Percentiles rank a stretch among this genome's conserved stretches.
Evolutionary conservation across 2,888 invertebrate genomes (phyloP).

Genomic region (Ophioninae sp.): DNA sequence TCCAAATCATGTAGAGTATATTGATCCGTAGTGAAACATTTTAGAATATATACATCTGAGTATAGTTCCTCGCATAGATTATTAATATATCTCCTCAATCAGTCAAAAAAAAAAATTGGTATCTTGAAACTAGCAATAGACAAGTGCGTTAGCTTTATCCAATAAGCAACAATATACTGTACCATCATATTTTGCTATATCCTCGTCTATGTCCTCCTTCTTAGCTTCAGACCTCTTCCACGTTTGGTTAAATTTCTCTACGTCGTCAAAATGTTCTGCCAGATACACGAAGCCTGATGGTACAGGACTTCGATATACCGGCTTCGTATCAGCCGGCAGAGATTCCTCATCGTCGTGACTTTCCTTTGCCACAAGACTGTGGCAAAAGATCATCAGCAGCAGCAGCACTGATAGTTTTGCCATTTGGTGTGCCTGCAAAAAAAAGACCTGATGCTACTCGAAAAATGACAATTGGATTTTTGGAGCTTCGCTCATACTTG

Average conservation of each 20-base stretch:
- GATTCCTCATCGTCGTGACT: conserved; percentile 65
- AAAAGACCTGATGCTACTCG: neutral
- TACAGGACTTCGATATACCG: conserved; percentile 87
- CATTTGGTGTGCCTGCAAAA: conserved; percentile 72
- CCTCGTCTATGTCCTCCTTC: conserved; percentile 93
- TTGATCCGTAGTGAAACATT: no score
- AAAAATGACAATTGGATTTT: conserved; percentile 21
- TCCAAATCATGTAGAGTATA: no score
- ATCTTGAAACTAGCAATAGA: neutral
- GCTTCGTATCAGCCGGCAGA: conserved; percentile 56
- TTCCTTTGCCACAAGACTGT: conserved; percentile 63
- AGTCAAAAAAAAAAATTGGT: no score
- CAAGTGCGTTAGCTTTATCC: neutral
- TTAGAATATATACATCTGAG: no score
- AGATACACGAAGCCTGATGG: conserved; percentile 86
- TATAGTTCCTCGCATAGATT: no score
- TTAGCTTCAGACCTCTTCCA: conserved; percentile 96
- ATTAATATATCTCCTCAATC: no score
- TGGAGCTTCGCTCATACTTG: neutral
- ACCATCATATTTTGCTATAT: conserved; percentile 97
- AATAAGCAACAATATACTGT: conserved; percentile 60
- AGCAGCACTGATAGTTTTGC: conserved; percentile 69
- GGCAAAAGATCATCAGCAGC: conserved; percentile 63
- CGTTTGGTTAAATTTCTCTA: conserved; percentile 86
- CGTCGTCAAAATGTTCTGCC: conserved; percentile 93